These are phyloP conservation scores for Maylandia zebra DNA, from an alignment of 2,113 vertebrate genomes.

Conservation along the genomic window DNA sequence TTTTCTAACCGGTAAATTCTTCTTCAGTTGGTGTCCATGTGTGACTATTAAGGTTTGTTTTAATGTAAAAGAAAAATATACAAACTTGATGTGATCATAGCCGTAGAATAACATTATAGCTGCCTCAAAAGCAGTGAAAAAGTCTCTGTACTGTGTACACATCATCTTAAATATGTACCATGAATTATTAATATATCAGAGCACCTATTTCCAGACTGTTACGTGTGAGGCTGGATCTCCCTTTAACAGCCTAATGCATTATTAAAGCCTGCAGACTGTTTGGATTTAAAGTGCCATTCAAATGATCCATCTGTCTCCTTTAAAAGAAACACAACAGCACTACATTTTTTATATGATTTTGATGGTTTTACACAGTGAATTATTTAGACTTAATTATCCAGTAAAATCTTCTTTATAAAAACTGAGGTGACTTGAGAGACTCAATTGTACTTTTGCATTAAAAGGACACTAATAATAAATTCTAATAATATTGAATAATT, in stretches of 20 bases:
- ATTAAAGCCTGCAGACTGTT: background rate
- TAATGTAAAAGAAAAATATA: background rate
- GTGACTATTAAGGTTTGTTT: background rate
- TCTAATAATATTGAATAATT: background rate
- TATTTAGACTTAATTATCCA: background rate
- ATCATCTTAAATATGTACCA: background rate
- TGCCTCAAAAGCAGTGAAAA: background rate
- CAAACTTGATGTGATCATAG: background rate
- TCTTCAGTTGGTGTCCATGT: background rate
- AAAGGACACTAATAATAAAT: background rate
- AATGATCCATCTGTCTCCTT: background rate
- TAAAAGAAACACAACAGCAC: background rate
- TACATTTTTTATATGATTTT: background rate
- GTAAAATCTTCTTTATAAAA: background rate
- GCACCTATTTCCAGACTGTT: background rate
- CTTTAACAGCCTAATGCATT: background rate
- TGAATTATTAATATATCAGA: background rate
- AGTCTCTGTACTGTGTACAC: background rate
- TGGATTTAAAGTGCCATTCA: background rate
- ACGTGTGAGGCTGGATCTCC: background rate
- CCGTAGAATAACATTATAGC: background rate
- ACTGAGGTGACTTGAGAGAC: background rate
- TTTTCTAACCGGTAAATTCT: background rate
- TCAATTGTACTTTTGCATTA: background rate
- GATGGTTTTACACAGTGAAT: background rate